A percentile compares a stretch with the other conserved stretches of the same genome.
These are phyloP conservation scores for Psittacula echo DNA, from an alignment of 2,797 vertebrate genomes.

Conservation along the genomic window DNA sequence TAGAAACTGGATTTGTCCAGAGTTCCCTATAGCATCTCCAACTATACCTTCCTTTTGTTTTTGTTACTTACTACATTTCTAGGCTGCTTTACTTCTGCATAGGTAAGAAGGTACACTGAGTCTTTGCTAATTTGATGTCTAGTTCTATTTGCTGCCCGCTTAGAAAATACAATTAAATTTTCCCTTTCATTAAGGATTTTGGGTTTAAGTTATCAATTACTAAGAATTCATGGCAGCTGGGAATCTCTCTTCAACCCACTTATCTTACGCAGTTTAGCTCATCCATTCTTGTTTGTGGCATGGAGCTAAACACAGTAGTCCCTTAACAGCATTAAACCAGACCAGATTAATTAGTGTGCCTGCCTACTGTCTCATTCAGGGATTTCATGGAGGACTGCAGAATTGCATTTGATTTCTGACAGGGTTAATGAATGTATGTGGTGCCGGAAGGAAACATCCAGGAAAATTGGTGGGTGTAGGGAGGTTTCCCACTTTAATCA, in stretches of 20 bases:
- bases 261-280: not conserved
- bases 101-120: not conserved
- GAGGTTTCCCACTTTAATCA: not conserved
- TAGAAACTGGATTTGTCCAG: not conserved
- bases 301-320: not conserved
- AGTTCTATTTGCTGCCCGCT: not conserved
- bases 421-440: not conserved
- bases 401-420: not conserved
- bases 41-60: not conserved
- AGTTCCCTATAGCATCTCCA: not conserved
- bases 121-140: not conserved
- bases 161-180: not conserved
- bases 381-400: not conserved
- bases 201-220: not conserved
- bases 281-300: not conserved
- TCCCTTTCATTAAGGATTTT: not conserved
- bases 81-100: not conserved
- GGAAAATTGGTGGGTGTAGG: not conserved
- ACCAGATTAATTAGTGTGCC: not conserved
- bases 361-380: not conserved
- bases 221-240: not conserved
- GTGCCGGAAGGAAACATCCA: not conserved
- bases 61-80: not conserved
- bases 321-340: not conserved
- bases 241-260: not conserved